Conservation (phyloP, 1,140 invertebrate species). For the Sogatella furcifera region DNA sequence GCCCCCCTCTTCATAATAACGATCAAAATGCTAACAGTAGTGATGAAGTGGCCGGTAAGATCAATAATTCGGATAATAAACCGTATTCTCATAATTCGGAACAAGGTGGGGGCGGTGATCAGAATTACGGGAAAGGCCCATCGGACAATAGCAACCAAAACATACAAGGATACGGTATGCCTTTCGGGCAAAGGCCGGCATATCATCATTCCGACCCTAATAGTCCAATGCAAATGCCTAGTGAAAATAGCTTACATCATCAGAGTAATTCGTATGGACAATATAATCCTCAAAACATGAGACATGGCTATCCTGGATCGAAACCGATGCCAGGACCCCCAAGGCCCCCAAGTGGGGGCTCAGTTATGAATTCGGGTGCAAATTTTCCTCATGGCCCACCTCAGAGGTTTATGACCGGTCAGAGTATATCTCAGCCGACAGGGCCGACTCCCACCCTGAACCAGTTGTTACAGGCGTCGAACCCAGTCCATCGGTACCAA, state of each 20-base stretch:
- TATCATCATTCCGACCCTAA: slow-evolving; percentile 17
- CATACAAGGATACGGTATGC: slow-evolving; percentile 25
- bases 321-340: slow-evolving; percentile 26
- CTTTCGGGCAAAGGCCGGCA: slow-evolving; percentile 15
- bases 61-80: slow-evolving; percentile 29
- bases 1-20: slow-evolving; percentile 34
- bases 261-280: slow-evolving; percentile 21
- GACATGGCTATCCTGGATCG: slow-evolving; percentile 26
- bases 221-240: slow-evolving; percentile 15
- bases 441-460: slow-evolving; percentile 86
- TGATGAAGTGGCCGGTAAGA: slow-evolving; percentile 31
- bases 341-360: slow-evolving; percentile 33
- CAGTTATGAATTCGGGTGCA: slow-evolving; percentile 28
- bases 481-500: slow-evolving; percentile 46
- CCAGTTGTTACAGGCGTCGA: slow-evolving; percentile 70
- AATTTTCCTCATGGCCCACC: slow-evolving; percentile 31
- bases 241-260: slow-evolving; percentile 15
- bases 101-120: slow-evolving; percentile 26
- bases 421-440: slow-evolving; percentile 58
- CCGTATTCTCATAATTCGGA: slow-evolving; percentile 31
- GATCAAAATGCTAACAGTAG: slow-evolving; percentile 30
- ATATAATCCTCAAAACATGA: slow-evolving; percentile 21
- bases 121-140: slow-evolving; percentile 23
- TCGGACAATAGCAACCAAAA: slow-evolving; percentile 24
- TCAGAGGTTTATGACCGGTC: slow-evolving; percentile 44